Base-by-base conservation (phyloP, 1,140 invertebrate species). In the Drosophila suzukii region DNA sequence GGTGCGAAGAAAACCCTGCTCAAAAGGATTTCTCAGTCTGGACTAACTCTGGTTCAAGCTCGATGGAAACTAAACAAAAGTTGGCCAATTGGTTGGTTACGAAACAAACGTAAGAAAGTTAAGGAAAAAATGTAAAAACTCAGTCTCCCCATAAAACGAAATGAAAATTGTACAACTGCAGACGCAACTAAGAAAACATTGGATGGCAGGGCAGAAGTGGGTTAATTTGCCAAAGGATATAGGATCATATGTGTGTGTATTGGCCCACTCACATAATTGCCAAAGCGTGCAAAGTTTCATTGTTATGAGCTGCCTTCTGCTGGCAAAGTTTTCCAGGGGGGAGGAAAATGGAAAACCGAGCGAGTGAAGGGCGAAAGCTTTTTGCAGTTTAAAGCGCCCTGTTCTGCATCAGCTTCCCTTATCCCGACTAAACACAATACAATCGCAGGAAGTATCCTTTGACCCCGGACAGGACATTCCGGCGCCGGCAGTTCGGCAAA, bases 191-290 rank as follows among this genome's bases (percentile, higher is more conserved):
- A 62, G 61, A 63, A 71, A 65, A 85, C 73, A 86, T 81, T 75
- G 61, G 66, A 43, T 50, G 62, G 62, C 58, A 68, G 78, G 83
- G 66, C 58, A 72, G 78, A 86, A 88, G 79, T 83, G 84, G 83
- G 83, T 86, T 86, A 86, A 86, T 86, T 86, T 89, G 75, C 66
- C 66, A 70, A 79, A 79, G 75, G 56, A 72, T 63, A 70, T 70
- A 44, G 55, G 57, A 24, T 47, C 44, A 15, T 38, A 39, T 58
- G 41, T 46, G 60, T 65, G 41, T 71, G 51, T 57, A 46, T 70
- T 70, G 44, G 51, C 55, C 60, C 55, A 80, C 61, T 68, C 59
- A 55, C 62, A 80, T 70, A 76, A 88, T 88, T 88, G 83, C 66
- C 75, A 75, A 78, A 76, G 51, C 76, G 71, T 72, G 59, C 63